Evolutionary conservation across 2,113 vertebrate genomes (phyloP).

Genomic region (Arizona elegans): DNA sequence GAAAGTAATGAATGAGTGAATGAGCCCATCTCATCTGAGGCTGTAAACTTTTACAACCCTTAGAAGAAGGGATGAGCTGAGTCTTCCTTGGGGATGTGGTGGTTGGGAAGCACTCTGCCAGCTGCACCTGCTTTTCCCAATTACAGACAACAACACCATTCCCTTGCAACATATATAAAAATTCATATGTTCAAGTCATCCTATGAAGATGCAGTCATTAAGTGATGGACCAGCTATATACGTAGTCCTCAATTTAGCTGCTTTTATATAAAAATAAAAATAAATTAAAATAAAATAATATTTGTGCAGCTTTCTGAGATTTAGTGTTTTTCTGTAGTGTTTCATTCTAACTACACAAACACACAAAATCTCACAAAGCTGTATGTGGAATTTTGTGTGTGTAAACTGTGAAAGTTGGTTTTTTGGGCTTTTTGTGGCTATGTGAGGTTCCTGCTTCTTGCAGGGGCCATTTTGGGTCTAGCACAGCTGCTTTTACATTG

Average conservation of each 20-base stretch:
- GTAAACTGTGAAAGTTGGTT: too few species aligned
- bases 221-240: background rate
- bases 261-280: too few species aligned
- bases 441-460: too few species aligned
- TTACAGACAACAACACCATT: background rate
- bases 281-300: too few species aligned
- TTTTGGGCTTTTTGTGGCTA: too few species aligned
- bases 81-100: background rate
- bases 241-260: background rate
- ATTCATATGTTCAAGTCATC: background rate
- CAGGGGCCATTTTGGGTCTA: too few species aligned
- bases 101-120: background rate
- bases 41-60: background rate
- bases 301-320: too few species aligned
- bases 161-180: background rate
- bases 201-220: background rate
- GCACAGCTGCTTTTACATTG: too few species aligned
- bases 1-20: background rate
- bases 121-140: background rate
- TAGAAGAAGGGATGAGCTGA: background rate
- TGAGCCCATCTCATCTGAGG: background rate
- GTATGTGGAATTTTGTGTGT: too few species aligned
- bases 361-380: too few species aligned
- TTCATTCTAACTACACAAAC: too few species aligned
- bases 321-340: too few species aligned